Evolutionary conservation across 2,888 invertebrate genomes (phyloP), one percentile per base, ranked within the genome.

Genomic region (Agrypnus murinus): DNA sequence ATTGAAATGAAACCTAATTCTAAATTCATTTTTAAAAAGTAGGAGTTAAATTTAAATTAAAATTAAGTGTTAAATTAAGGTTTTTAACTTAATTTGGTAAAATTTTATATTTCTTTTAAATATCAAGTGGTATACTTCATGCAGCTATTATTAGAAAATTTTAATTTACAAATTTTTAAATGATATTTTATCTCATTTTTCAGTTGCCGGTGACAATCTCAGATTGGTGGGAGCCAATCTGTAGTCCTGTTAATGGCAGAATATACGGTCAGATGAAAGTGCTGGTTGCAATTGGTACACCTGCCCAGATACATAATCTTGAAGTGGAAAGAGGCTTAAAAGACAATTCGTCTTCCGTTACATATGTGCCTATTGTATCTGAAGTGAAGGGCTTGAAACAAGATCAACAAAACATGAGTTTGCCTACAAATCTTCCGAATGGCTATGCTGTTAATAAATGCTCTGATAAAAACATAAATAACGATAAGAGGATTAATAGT

Each of bases 171-270:
- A n/a, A n/a, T n/a, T n/a, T n/a, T n/a, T n/a, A n/a, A n/a, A n/a
- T n/a, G n/a, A n/a, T n/a, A n/a, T n/a, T n/a, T n/a, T n/a, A n/a
- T n/a, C n/a, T n/a, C n/a, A n/a, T 69, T 69, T 81, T 82, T 66
- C 74, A 90, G 89, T 81, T 89, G 74, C 91, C 91, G 17, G 88
- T 90, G 8, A 88, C 90, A 75, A 88, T 89, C 50, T 87, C 88
- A 9, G 90, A 91, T 79, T 88, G 87, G 77, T 90, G 90, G 89
- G 86, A 88, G 48, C 84, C 88, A 7, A 87, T 91, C 60, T 77
- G 83, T 1, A 84, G 86, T 75, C 85, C 87, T 31, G 79, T 85
- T 19, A 85, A 84, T 9, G 86, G 87, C 36, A 80, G 84, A 48
- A 79, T 85, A 14, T 79, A 86, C 65, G 91, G 91, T 0, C 87